These are phyloP conservation scores for Phenacoccus solenopsis DNA, from an alignment of 1,140 invertebrate genomes.

Conservation along the genomic window DNA sequence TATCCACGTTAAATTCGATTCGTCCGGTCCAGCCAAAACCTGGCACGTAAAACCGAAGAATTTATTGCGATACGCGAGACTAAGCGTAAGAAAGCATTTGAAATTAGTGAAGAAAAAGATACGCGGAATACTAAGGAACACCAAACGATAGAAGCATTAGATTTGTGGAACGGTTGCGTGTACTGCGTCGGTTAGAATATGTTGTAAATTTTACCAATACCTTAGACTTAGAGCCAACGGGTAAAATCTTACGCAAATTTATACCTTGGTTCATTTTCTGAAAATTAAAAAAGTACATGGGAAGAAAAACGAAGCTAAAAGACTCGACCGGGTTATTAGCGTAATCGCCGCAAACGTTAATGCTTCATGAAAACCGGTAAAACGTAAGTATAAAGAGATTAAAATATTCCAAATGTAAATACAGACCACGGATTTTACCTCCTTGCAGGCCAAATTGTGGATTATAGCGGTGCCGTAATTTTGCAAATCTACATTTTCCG, in stretches of 20 bases:
- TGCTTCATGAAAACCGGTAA: background rate
- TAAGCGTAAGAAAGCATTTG: too few species aligned
- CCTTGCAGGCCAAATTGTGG: constrained; percentile 85
- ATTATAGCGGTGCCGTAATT: constrained; percentile 72
- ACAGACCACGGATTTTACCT: constrained; percentile 93
- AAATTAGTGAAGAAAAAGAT: too few species aligned
- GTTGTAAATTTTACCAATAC: constrained; percentile 34
- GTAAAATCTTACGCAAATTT: constrained; percentile 52
- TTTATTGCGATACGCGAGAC: too few species aligned
- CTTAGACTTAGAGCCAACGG: constrained; percentile 52
- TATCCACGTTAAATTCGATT: too few species aligned
- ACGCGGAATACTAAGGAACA: too few species aligned
- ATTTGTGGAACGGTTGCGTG: background rate
- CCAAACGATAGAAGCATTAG: background rate
- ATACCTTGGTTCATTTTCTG: constrained; percentile 59
- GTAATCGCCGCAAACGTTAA: background rate
- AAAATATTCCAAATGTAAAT: constrained; percentile 35
- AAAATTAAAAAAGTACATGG: constrained; percentile 34
- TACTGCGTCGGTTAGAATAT: background rate
- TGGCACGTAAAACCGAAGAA: too few species aligned
- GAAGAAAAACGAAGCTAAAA: constrained; percentile 13
- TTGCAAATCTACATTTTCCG: constrained; percentile 55
- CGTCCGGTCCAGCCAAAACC: too few species aligned
- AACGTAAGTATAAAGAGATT: too few species aligned
- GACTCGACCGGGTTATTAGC: background rate